Evolutionary conservation across 2,797 vertebrate genomes (phyloP).

Genomic region (Merluccius polli): DNA sequence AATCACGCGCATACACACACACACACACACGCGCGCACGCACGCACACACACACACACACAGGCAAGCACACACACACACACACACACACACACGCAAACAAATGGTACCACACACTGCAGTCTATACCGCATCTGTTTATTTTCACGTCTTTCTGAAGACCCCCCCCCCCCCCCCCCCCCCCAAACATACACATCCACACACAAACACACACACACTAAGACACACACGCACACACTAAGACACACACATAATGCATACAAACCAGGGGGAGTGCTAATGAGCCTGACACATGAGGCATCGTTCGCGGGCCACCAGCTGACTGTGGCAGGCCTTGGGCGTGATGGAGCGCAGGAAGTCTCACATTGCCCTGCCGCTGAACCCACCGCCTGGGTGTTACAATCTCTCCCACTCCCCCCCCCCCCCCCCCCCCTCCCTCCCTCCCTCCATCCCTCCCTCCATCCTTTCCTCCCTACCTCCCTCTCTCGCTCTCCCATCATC

Average conservation of each 20-base stretch:
- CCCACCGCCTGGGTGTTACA: constrained; percentile 74
- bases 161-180: neutral
- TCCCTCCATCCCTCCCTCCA: constrained; percentile 36
- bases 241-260: constrained; percentile 52
- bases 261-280: constrained; percentile 75
- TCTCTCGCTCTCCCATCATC: constrained; percentile 2
- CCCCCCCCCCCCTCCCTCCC: constrained; percentile 36
- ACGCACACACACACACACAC: neutral
- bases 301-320: constrained; percentile 77
- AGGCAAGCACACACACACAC: neutral
- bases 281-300: constrained; percentile 80
- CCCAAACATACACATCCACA: constrained; percentile 6
- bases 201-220: constrained; percentile 19
- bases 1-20: neutral
- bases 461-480: constrained; percentile 47
- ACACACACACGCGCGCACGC: no score
- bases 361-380: constrained; percentile 80
- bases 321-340: constrained; percentile 80
- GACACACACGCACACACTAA: constrained; percentile 11
- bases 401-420: constrained; percentile 47
- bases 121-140: constrained; percentile 1
- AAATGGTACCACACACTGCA: neutral
- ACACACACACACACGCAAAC: neutral
- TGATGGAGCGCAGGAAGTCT: constrained; percentile 83
- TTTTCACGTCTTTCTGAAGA: neutral